A percentile compares a stretch with the other conserved stretches of the same genome.
Conservation (phyloP, 1,140 invertebrate species). For the Dendrolimus punctatus region DNA sequence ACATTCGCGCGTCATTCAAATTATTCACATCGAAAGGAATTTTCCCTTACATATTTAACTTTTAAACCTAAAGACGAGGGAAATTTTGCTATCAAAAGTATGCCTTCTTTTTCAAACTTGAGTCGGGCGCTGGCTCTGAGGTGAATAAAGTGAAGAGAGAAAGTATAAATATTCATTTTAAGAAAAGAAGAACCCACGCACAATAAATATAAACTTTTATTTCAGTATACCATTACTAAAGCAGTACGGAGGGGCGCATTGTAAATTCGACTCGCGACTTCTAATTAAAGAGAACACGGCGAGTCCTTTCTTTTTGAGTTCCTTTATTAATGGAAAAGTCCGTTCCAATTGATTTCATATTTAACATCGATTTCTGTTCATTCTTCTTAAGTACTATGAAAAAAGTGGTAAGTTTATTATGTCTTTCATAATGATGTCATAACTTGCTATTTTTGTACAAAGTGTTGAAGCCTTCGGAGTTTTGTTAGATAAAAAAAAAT, state of each 20-base stretch:
- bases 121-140: constrained; percentile 34
- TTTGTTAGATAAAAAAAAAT: no score
- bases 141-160: constrained; percentile 51
- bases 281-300: constrained; percentile 63
- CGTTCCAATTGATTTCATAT: constrained; percentile 58
- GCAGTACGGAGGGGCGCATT: constrained; percentile 36
- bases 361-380: constrained; percentile 35
- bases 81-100: constrained; percentile 41
- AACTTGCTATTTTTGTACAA: no score
- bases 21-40: constrained; percentile 2
- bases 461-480: no score
- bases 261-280: constrained; percentile 62
- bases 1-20: neutral
- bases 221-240: constrained; percentile 54
- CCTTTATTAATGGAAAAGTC: constrained; percentile 61
- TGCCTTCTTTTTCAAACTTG: constrained; percentile 40
- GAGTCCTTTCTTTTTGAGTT: constrained; percentile 37
- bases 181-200: constrained; percentile 45
- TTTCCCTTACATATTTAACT: constrained; percentile 18
- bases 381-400: constrained; percentile 21
- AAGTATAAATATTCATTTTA: constrained; percentile 64
- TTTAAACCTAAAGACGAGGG: constrained; percentile 39
- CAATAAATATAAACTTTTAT: constrained; percentile 70
- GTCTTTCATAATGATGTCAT: no score
- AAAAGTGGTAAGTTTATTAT: no score